Evolutionary conservation across 2,797 vertebrate species (phyloP), one percentile per base, ranked within the genome.

Genomic region (Propithecus perrieri): DNA sequence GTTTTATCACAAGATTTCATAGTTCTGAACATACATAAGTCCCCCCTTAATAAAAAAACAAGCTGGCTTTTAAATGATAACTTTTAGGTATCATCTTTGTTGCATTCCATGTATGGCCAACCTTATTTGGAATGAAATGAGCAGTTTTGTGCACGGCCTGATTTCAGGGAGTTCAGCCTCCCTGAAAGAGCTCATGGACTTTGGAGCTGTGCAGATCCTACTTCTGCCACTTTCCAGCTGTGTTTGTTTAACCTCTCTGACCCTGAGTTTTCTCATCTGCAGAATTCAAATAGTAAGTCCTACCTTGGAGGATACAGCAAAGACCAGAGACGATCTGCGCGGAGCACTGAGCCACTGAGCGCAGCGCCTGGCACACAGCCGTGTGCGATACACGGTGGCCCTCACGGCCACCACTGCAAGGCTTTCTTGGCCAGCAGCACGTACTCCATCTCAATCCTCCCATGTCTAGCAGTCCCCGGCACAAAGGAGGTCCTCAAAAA

Each of bases 321-420:
- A 14, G 11, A 48, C n/a, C 4, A 48, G 67, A 38, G n/a, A 18
- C 30, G 6, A 35, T 28, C 53, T 24, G 6, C 0, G 33, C 63
- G 26, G 10, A 59, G 50, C 33, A 57, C 15, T 2, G 20, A 38
- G 18, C 8, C 28, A 38, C 9, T 2, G 20, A 38, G 18, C 8
- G 1, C 43, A 4, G 28, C 1, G 3, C 7, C 41, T 5, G 35
- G 28, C 43, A 5, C 3, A 59, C 3, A 38, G 17, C 24, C 28
- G 0, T 17, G 1, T 5, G 30, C 30, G 26, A 9, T 7, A 2
- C 38, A 7, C 1, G 0, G 30, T 7, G 3, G 76, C n/a, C 48
- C 48, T 61, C 53, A 11, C 1, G 14, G 14, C 28, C 33, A 33
- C 30, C 4, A 1, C 41, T 30, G 30, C 1, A 1, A 50, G 41